Evolutionary conservation across 2,113 vertebrate genomes (phyloP), one percentile per base, ranked within the genome.

Genomic region (Saccopteryx leptura): DNA sequence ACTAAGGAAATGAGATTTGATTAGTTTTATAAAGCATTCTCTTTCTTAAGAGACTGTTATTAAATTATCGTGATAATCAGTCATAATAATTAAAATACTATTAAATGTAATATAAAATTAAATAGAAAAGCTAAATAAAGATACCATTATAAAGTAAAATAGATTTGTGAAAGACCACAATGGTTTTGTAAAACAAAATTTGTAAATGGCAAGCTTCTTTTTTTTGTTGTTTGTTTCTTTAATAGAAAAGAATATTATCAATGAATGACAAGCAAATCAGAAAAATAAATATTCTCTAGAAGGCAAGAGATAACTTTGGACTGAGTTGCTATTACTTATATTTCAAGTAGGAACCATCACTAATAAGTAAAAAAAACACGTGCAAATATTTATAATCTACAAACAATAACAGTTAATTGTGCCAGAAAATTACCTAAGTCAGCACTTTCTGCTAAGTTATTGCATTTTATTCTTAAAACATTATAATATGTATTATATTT

Each of bases 81-180:
- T 71, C 56, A 87, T 28, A 91, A 93, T 84, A 96, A 98, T 96
- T 98, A 97, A 97, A 96, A 96, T 93, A 88, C 74, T 75, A 90
- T 90, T 96, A 97, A 93, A n/a, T 83, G 65, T 97, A 94, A 95
- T 81, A 72, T 87, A 87, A 95, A 97, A 91, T 94, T 61, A 96
- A 95, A 93, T 63, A 94, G 69, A 88, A 97, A 96, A 80, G 69
- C 93, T 95, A 97, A 96, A 93, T 91, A 96, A 91, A 95, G 39
- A 58, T 96, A 63, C 7, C 54, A 90, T 60, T 76, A 88, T 75
- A 87, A 95, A 96, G 88, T 84, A 96, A 80, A 95, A 95, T 12
- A 79, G 24, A 74, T 76, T 89, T 91, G 12, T 94, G 17, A 93
- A 94, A 87, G n/a, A 89, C 19, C 24, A 82, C 48, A 78, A 68